Evolutionary conservation across 1,140 invertebrate species (phyloP), one percentile per base, ranked within the genome.

Genomic region (Halesus radiatus): DNA sequence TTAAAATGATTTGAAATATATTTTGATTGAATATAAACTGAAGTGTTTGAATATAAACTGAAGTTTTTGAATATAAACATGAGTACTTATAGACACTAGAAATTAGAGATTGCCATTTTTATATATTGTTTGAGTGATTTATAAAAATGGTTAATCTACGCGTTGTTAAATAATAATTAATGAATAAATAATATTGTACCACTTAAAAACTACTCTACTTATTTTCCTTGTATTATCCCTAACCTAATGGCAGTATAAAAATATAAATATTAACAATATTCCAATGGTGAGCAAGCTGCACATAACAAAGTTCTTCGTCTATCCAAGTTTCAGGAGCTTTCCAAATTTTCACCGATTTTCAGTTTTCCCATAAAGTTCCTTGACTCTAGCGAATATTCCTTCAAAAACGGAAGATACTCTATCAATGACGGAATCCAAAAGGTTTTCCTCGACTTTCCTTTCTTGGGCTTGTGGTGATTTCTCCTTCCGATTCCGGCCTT

Each of bases 121-220:
- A 88, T 87, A 84, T 86, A 86, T 85, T 86, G 79, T 78, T 83
- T 78, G 76, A 32, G 53, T 81, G 76, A 81, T 80, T 80, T 83
- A 78, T 88, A 88, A 87, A 89, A 89, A 87, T 89, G 89, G 88
- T 87, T 84, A 86, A 87, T 87, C 89, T 88, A 88, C 86, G 89
- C 88, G 89, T 90, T 90, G 89, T 90, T 90, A 90, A 89, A 89
- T 89, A 89, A 90, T 89, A 89, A 81, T 81, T 80, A 80, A 80
- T 80, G 79, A 89, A 89, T 89, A 90, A 88, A 90, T 87, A 88
- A 90, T 88, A 90, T 90, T 90, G 88, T 90, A 90, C 88, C 88
- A 90, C 88, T 88, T 53, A 53, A 0, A 26, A 29, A 20, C n/a
- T 45, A 66, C 13, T 13, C 20, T 66, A 16, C n/a, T 66, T 66